Conservation (phyloP, 1,140 invertebrate species). For the Rhopalosiphum padi region DNA sequence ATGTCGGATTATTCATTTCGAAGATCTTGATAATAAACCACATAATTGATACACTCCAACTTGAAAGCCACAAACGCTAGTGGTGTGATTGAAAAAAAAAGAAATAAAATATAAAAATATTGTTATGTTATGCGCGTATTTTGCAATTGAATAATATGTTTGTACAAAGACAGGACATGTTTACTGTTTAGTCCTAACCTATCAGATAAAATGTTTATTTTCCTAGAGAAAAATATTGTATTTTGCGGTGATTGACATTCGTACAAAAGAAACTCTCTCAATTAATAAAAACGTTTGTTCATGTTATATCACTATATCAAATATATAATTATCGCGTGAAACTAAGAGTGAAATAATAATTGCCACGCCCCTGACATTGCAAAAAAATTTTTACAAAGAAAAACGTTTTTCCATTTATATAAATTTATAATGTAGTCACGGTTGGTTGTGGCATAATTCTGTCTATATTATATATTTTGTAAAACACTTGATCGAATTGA, state of each 20-base stretch:
- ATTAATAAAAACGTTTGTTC: neutral
- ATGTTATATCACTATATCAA: neutral
- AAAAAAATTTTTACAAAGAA: neutral
- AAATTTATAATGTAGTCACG: neutral
- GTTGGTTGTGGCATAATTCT: neutral
- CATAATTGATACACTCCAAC: neutral
- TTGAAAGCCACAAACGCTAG: neutral
- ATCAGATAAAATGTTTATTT: neutral
- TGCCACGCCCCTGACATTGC: conserved; percentile 13
- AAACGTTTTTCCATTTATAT: neutral
- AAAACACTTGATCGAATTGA: neutral
- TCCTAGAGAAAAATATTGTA: neutral
- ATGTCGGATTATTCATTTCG: neutral
- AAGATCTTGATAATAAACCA: neutral
- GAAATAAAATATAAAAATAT: neutral
- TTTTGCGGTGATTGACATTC: neutral
- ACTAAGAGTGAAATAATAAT: conserved; percentile 36
- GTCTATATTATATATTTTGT: neutral
- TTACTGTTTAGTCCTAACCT: neutral
- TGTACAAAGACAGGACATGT: neutral
- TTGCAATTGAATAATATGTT: neutral
- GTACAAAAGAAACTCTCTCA: conserved; percentile 22
- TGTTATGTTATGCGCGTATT: neutral
- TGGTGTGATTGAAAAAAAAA: neutral
- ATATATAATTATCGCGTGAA: neutral